Base-by-base conservation (phyloP, 2,113 vertebrate genomes). In the Phodopus roborovskii region DNA sequence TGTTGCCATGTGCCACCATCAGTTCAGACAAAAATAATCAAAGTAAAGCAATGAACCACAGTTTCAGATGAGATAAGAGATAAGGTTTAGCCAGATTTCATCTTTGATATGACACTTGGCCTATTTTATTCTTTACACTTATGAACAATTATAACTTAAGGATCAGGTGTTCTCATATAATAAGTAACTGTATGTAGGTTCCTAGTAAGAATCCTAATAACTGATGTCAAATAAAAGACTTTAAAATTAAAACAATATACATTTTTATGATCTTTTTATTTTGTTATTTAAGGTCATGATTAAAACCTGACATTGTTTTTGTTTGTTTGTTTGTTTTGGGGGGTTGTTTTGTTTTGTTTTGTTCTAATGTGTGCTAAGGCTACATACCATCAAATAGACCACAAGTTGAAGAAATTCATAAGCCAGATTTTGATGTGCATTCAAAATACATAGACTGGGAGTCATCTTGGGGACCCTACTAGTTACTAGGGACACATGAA, bases 291-390 rank as follows among this genome's bases (percentile, higher is more conserved):
- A 92, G 6, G 62, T 56, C 79, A 36, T 92, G 11, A 53, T 90
- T 96, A 96, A 96, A 96, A 82, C 1, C 13, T 77, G n/a, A 19
- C 15, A 39, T 93, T 62, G 60, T 62, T 62, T 9, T 93, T 93
- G 88, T 89, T 89, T 50, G n/a, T n/a, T n/a, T n/a, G n/a, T n/a
- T 45, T 45, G 45, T 45, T 45, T 45, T 45, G 45, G 45, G 45
- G 45, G 45, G 45, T 45, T 45, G 45, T 45, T 45, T 45, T 45
- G 45, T 45, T 45, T 45, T 45, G 45, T 7, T n/a, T 33, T n/a
- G n/a, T 30, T 81, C 39, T 60, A 15, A 91, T 71, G 39, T 71
- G 39, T 64, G 17, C 0, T 86, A 87, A 87, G 33, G 9, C 20
- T 22, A 28, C 33, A 58, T 36, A 15, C 30, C 53, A 50, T 83